These are phyloP conservation scores for Ips nitidus DNA, from an alignment of 1,140 invertebrate genomes.

Conservation along the genomic window DNA sequence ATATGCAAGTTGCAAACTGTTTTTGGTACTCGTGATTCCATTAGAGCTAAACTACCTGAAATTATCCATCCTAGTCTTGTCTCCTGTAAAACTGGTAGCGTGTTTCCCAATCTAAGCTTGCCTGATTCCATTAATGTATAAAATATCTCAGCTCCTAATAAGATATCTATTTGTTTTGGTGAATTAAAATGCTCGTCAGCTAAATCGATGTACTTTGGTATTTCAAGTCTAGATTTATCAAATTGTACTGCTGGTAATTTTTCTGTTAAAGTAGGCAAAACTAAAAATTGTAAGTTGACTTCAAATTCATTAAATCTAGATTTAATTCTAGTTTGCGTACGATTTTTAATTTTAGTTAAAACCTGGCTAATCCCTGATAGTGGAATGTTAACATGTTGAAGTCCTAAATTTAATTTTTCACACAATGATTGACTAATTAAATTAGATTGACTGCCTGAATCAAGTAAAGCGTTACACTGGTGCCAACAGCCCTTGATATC, in stretches of 20 bases:
- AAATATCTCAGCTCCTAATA: slow-evolving; percentile 42
- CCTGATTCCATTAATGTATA: slow-evolving; percentile 41
- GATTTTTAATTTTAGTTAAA: slow-evolving; percentile 7
- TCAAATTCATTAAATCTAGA: no score
- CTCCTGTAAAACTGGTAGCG: slow-evolving; percentile 40
- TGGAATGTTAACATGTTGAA: slow-evolving; percentile 13
- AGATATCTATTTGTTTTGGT: no score
- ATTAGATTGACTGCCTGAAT: no score
- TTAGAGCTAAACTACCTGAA: slow-evolving; percentile 5
- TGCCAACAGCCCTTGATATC: no score
- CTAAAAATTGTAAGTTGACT: no score
- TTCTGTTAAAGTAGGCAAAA: no score
- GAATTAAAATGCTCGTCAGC: no score
- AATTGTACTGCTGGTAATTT: no score
- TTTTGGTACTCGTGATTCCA: background rate
- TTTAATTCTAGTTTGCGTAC: slow-evolving; percentile 1
- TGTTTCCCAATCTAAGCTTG: slow-evolving; percentile 38
- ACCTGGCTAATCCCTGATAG: slow-evolving; percentile 19
- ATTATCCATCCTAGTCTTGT: slow-evolving; percentile 45
- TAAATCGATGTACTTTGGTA: no score
- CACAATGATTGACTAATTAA: slow-evolving; percentile 18
- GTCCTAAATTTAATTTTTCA: no score
- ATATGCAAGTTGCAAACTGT: slow-evolving; percentile 20
- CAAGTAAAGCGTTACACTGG: no score
- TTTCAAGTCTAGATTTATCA: no score